Base-by-base conservation (phyloP, 1,140 invertebrate species). In the Drosophila virilis region DNA sequence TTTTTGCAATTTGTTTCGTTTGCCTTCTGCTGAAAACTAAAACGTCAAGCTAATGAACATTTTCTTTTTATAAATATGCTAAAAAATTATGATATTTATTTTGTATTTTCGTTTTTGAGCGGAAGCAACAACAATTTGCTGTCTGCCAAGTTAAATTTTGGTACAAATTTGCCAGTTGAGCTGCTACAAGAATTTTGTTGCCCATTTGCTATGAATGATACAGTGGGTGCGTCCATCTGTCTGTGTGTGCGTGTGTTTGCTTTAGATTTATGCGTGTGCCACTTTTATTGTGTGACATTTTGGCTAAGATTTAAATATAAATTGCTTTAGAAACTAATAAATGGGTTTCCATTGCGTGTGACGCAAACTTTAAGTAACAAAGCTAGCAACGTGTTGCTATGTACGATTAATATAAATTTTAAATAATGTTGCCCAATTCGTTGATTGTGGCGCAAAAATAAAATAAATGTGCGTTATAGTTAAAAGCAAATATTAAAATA, bases 181-280 rank as follows among this genome's bases (percentile, higher is more conserved):
- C 79, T 79, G 78, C 66, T 79, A 74, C 67, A 79, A 75, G 81
- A 83, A 83, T 89, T 68, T 67, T 60, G 76, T 74, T 74, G 70
- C 65, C 79, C 85, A 74, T 79, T 83, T 77, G 68, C 68, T 70
- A 62, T 57, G 64, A 64, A 67, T 43, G 22, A 61, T 40, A 17
- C 17, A 28, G 22, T 28, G 22, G 22, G 22, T 28, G 22, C 22
- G 22, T 28, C 22, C 22, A 28, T 48, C 42, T 38, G 28, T 60
- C 43, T 51, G 38, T 51, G 43, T 58, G 42, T 69, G 22, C 22
- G 22, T 33, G 37, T 35, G 38, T n/a, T 8, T 59, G 32, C 10
- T 35, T 76, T 78, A 88, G 83, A 86, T 86, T 86, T 88, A 86
- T 86, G 83, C 83, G 83, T 86, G 83, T 86, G 83, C 83, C 83